Base-by-base conservation (phyloP, 2,888 invertebrate genomes). In the Thumatha senex region DNA sequence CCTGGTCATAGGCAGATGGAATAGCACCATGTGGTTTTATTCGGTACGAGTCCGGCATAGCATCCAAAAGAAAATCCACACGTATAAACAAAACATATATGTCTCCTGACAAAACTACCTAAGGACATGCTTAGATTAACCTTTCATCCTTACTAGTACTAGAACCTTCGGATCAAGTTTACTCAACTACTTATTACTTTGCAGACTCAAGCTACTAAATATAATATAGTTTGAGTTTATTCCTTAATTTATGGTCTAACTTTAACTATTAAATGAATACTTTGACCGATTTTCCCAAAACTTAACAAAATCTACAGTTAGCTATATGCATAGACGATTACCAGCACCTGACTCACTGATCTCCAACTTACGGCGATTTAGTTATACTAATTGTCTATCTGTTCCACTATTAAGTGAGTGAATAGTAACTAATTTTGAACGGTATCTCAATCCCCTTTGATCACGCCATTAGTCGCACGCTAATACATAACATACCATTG, bases 341-440 rank as follows among this genome's bases (percentile, higher is more conserved):
- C 52, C 10, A 45, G 36, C 63, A 65, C 63, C 60, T 62, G 65
- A 52, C 33, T 55, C 57, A 40, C 54, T 57, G 54, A 57, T 56
- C 55, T 50, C 18, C 43, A 59, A 63, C 52, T 65, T 54, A 58
- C 51, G 43, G 51, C 40, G 57, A 65, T 65, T 65, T 49, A 60
- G 43, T 65, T 24, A 5, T 4, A 62, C 59, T 57, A 64, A 64
- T 64, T 38, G 51, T 45, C 53, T n/a, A 64, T 64, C 64, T 65
- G 58, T 62, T 62, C 51, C 47, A 48, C 51, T 46, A 46, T 35
- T 54, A 15, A 47, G 43, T 48, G 12, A 36, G 43, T 51, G 56
- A 61, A 56, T 55, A 57, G 52, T 44, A 18, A 53, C 51, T 54
- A 35, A 47, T 56, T 46, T 38, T 36, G 30, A 63, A 36, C 48